A percentile compares a stretch with the other conserved stretches of the same genome.
Evolutionary conservation across 2,888 invertebrate species (phyloP).

Genomic region (Xestia sexstrigata): DNA sequence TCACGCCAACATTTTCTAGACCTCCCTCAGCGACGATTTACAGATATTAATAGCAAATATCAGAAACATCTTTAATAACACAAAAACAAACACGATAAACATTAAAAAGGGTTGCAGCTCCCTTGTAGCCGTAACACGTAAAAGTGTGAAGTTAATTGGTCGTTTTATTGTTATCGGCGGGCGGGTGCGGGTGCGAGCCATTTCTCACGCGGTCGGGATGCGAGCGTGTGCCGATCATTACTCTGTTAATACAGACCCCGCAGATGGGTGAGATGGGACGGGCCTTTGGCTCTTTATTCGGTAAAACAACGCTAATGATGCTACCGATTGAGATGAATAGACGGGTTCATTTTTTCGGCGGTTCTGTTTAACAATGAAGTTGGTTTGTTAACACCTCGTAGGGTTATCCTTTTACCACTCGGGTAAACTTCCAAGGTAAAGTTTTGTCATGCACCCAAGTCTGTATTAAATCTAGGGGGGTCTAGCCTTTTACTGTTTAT

Average conservation of each 20-base stretch:
- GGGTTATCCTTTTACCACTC: conserved; percentile 5
- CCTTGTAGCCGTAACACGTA: conserved; percentile 67
- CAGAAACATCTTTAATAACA: conserved; percentile 12
- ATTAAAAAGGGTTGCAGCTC: conserved; percentile 48
- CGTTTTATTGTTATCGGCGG: conserved; percentile 85
- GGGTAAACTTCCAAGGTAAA: background rate
- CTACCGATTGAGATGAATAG: conserved; percentile 55
- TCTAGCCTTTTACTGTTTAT: background rate
- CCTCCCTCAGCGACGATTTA: too few species aligned
- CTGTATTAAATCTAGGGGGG: background rate
- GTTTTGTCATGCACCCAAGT: background rate
- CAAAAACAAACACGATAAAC: conserved; percentile 40
- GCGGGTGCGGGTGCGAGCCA: conserved; percentile 64
- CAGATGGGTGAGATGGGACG: conserved; percentile 66
- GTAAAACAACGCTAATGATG: conserved; percentile 62
- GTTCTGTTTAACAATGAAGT: conserved; percentile 28
- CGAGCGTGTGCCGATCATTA: conserved; percentile 84
- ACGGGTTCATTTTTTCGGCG: conserved; percentile 30
- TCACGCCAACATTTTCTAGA: too few species aligned
- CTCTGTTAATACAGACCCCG: conserved; percentile 72
- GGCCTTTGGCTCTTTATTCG: conserved; percentile 61
- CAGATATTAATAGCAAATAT: conserved; percentile 36
- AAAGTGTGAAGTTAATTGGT: conserved; percentile 81
- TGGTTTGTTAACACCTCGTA: conserved; percentile 26
- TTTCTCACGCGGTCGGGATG: conserved; percentile 64